Percentiles rank a stretch among this genome's conserved stretches.
Conservation (phyloP, 2,888 invertebrate genomes). For the Rosalia funebris region DNA sequence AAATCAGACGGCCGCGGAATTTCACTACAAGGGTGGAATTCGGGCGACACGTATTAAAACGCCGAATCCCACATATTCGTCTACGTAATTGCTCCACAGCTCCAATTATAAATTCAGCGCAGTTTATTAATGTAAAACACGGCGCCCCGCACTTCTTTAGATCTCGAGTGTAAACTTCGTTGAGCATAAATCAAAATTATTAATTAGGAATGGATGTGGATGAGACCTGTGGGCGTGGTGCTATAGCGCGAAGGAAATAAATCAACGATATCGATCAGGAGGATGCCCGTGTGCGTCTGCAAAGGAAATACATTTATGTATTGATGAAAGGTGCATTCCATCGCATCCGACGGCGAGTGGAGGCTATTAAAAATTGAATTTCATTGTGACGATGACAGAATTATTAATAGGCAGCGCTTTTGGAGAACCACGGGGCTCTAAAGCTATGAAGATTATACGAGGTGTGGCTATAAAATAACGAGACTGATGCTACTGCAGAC, state of each 20-base stretch:
- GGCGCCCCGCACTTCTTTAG: not conserved
- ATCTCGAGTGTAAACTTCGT: slow-evolving; percentile 1
- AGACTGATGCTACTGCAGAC: too few species aligned
- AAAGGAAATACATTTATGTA: too few species aligned
- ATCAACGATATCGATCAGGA: slow-evolving; percentile 17
- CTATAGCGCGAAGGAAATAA: slow-evolving; percentile 4
- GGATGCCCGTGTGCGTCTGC: too few species aligned
- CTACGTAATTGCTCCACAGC: not conserved
- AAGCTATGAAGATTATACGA: too few species aligned
- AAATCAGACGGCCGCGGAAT: too few species aligned
- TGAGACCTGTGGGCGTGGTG: slow-evolving; percentile 2
- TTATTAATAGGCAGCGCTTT: too few species aligned
- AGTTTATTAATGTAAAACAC: slow-evolving; percentile 2
- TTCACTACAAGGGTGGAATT: not conserved
- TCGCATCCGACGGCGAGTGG: too few species aligned
- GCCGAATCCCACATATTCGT: not conserved
- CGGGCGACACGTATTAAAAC: not conserved
- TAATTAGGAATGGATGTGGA: slow-evolving; percentile 20
- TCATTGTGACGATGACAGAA: too few species aligned
- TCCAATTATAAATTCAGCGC: not conserved
- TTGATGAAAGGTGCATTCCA: too few species aligned
- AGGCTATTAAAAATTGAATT: too few species aligned
- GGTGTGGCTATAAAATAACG: too few species aligned
- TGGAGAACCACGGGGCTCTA: too few species aligned
- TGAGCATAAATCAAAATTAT: slow-evolving; percentile 14